These are phyloP conservation scores for Lepisosteus osseus DNA, from an alignment of 2,113 vertebrate genomes.

Conservation along the genomic window DNA sequence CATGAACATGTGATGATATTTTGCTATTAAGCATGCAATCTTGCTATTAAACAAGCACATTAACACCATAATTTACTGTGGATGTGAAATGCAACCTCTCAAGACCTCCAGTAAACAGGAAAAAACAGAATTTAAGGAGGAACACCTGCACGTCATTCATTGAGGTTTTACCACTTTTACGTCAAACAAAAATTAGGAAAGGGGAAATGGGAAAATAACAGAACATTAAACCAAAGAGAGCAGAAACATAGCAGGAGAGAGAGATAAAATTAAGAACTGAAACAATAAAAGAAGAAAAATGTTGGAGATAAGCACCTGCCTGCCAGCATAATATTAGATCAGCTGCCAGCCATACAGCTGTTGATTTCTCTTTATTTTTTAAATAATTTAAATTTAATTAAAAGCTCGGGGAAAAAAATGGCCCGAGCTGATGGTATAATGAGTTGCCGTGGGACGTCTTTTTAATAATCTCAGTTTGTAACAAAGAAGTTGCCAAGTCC, in stretches of 20 bases:
- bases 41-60: too few relatives aligned
- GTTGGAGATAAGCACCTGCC: slow-evolving; percentile 48
- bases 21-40: too few relatives aligned
- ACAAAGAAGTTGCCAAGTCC: slow-evolving; percentile 67
- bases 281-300: slow-evolving; percentile 23
- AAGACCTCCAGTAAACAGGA: too few relatives aligned
- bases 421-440: slow-evolving; percentile 66
- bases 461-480: slow-evolving; percentile 67
- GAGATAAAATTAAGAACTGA: slow-evolving; percentile 22
- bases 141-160: not conserved
- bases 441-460: slow-evolving; percentile 66
- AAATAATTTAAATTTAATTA: slow-evolving; percentile 72
- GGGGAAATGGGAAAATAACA: not conserved
- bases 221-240: slow-evolving; percentile 21
- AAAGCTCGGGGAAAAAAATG: slow-evolving; percentile 58
- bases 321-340: slow-evolving; percentile 47
- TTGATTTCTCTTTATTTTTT: slow-evolving; percentile 64
- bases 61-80: too few relatives aligned
- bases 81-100: too few relatives aligned
- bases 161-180: not conserved
- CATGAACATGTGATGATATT: too few relatives aligned
- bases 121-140: too few relatives aligned
- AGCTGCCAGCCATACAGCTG: slow-evolving; percentile 51
- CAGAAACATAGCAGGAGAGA: slow-evolving; percentile 27
- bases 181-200: not conserved